Percentiles rank a stretch among this genome's conserved stretches.
phyloP scores from a whole-genome alignment of 1,140 invertebrate species.

The Aporrectodea caliginosa region DNA sequence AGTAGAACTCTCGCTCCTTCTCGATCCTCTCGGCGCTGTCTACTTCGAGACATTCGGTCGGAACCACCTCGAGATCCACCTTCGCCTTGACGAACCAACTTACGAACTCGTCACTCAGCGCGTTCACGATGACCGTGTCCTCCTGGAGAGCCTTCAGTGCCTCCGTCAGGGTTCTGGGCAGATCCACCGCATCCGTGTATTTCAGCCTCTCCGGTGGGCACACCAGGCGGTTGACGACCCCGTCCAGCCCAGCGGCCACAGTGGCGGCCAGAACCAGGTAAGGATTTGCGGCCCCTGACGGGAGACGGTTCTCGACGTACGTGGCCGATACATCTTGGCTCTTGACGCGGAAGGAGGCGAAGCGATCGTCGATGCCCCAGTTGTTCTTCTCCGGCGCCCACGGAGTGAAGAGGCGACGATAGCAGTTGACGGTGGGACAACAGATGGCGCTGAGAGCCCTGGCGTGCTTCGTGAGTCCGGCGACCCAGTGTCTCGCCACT shows the following conservation, averaged over 20 bases:
- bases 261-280: slow-evolving; percentile 38
- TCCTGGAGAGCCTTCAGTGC: slow-evolving; percentile 32
- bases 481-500: slow-evolving; percentile 36
- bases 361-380: slow-evolving; percentile 34
- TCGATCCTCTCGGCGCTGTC: background rate
- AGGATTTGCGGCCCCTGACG: slow-evolving; percentile 35
- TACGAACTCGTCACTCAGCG: slow-evolving; percentile 32
- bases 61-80: slow-evolving; percentile 29
- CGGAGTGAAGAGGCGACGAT: slow-evolving; percentile 29
- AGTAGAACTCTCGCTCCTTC: slow-evolving; percentile 15
- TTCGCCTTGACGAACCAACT: slow-evolving; percentile 35
- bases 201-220: background rate
- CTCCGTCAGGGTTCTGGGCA: slow-evolving; percentile 35
- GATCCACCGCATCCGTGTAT: background rate
- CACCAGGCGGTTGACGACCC: slow-evolving; percentile 33
- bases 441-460: slow-evolving; percentile 35
- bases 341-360: slow-evolving; percentile 25
- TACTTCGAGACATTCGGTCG: background rate
- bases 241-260: slow-evolving; percentile 39
- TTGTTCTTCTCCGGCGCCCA: slow-evolving; percentile 31
- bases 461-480: slow-evolving; percentile 35
- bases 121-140: slow-evolving; percentile 34
- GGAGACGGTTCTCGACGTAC: slow-evolving; percentile 38
- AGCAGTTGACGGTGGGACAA: slow-evolving; percentile 39
- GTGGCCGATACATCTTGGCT: slow-evolving; percentile 20